Base-by-base conservation (phyloP, 1,140 invertebrate species). In the Camponotus pennsylvanicus region DNA sequence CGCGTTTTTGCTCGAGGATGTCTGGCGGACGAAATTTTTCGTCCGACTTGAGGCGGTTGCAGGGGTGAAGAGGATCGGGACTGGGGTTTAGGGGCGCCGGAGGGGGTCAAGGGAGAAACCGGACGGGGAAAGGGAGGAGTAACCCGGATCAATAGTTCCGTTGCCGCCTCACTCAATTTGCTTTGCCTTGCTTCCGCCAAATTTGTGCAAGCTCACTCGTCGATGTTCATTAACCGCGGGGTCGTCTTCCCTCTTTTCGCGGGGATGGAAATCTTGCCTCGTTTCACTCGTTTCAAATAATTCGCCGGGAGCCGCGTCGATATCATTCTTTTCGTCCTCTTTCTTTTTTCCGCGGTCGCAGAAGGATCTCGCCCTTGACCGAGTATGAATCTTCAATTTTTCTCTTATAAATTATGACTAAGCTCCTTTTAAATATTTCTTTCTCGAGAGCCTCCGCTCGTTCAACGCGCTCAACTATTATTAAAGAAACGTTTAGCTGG, bases 91-190 rank as follows among this genome's bases (percentile, higher is more conserved):
- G 45, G 66, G 67, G 3, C 34, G 77, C 3, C 13, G 27, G 37
- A 78, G 34, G 69, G 79, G 34, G 63, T 15, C 55, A 57, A 45
- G 21, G 67, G 73, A 34, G 67, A 61, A 55, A 42, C 71, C 64
- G 55, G 55, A 61, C 78, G 57, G 61, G 70, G 63, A 86, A 40
- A 34, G 78, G 40, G 45, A 63, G 63, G 86, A 49, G 34, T 57
- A 42, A 67, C 57, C 52, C 77, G 88, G 89, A 90, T 90, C 89
- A 88, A 90, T 90, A 90, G 88, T 90, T 89, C 80, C 89, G 89
- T 90, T 90, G 89, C 89, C 88, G 89, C 89, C 89, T 90, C 88
- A 90, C 89, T 90, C 89, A 90, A 90, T 90, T 90, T 90, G 76
- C 88, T 90, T 88, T 73, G 70, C 76, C 88, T 88, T 90, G 52